phyloP scores from a whole-genome alignment of 1,140 invertebrate genomes.

The Anastrepha obliqua region DNA sequence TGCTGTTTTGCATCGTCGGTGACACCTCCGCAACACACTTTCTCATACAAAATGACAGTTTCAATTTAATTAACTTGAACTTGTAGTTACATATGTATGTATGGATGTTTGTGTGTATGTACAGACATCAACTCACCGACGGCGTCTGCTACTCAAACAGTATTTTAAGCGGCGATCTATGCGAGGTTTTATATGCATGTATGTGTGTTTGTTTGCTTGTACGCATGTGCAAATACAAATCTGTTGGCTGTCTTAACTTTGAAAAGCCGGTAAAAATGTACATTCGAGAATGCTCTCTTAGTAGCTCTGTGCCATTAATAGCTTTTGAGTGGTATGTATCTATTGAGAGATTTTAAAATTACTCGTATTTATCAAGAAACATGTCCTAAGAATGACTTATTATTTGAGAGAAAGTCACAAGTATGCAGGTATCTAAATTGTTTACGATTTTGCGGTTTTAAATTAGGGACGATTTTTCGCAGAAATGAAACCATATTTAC shows the following conservation, averaged over 20 bases:
- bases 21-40: not conserved
- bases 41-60: not conserved
- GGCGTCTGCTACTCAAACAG: too few species aligned
- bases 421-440: not conserved
- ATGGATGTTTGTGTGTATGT: too few species aligned
- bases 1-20: not conserved
- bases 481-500: too few species aligned
- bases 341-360: too few species aligned
- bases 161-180: too few species aligned
- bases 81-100: not conserved
- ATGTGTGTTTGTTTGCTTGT: too few species aligned
- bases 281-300: not conserved
- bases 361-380: too few species aligned
- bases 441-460: not conserved
- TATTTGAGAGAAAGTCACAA: too few species aligned
- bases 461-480: too few species aligned
- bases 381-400: too few species aligned
- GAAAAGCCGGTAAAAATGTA: not conserved
- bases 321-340: too few species aligned
- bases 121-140: too few species aligned
- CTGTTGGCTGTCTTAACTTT: not conserved
- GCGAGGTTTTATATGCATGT: not conserved
- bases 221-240: not conserved
- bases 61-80: not conserved
- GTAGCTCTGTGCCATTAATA: not conserved